Percentiles rank a stretch among this genome's conserved stretches.
phyloP scores from a whole-genome alignment of 2,888 invertebrate genomes.

The Laothoe populi region DNA sequence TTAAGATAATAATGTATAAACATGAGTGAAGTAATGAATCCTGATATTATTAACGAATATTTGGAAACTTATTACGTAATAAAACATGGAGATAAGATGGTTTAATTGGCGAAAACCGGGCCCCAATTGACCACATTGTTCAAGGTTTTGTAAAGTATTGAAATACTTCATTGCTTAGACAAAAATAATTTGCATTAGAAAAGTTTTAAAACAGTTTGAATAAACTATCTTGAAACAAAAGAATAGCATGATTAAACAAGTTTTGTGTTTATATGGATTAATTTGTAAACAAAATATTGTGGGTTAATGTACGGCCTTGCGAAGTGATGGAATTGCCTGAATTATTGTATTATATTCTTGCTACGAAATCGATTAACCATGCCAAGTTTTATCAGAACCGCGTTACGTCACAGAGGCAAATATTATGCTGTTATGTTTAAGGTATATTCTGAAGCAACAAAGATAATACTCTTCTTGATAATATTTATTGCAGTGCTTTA shows the following conservation, averaged over 20 bases:
- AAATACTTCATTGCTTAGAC: neutral
- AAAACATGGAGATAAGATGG: neutral
- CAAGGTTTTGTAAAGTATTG: neutral
- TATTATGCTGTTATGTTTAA: conserved; percentile 35
- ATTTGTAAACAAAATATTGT: neutral
- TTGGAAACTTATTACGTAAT: conserved; percentile 10
- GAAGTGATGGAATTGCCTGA: neutral
- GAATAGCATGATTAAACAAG: too few relatives aligned
- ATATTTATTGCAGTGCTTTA: conserved; percentile 35
- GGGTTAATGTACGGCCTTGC: conserved; percentile 16
- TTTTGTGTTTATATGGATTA: neutral
- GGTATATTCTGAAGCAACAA: conserved; percentile 33
- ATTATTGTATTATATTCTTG: conserved; percentile 2
- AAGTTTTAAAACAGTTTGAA: neutral
- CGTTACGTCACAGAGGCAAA: conserved; percentile 38
- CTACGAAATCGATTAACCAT: conserved; percentile 78
- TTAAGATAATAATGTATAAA: conserved; percentile 9
- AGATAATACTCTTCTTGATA: conserved; percentile 37
- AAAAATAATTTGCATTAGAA: conserved; percentile 1
- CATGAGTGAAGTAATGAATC: neutral
- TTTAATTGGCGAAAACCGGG: neutral
- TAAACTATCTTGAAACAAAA: too few relatives aligned
- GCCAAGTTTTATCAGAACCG: conserved; percentile 44
- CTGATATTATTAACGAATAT: neutral
- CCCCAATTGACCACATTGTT: neutral